Evolutionary conservation across 2,797 vertebrate genomes (phyloP).

Genomic region (Spinus pinus): DNA sequence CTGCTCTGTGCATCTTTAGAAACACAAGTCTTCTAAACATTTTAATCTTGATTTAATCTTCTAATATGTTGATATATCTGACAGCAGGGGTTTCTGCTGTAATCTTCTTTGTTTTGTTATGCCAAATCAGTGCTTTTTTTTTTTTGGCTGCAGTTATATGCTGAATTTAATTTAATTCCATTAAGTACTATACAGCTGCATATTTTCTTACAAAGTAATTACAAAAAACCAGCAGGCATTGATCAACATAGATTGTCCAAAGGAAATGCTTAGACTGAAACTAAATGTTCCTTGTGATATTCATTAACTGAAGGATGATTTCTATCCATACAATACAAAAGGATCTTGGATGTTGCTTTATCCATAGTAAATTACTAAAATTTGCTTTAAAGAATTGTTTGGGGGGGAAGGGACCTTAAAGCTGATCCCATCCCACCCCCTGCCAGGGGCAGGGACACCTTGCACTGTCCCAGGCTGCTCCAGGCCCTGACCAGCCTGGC

Average conservation of each 20-base stretch:
- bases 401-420: neutral
- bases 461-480: rapidly evolving
- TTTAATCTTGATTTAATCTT: constrained; percentile 36
- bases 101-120: constrained; percentile 33
- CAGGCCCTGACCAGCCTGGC: neutral
- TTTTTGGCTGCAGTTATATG: neutral
- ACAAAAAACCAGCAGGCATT: constrained; percentile 16
- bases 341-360: neutral
- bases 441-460: neutral
- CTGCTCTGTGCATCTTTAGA: neutral
- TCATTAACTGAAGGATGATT: neutral
- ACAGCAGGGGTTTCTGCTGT: constrained; percentile 19
- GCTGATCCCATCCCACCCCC: neutral
- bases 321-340: neutral
- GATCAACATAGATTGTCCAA: constrained; percentile 27
- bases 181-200: neutral
- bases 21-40: neutral
- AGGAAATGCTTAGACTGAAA: constrained; percentile 8
- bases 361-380: neutral
- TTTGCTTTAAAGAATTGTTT: neutral
- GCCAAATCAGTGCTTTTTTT: neutral
- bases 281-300: neutral
- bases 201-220: constrained; percentile 43
- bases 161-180: constrained; percentile 35
- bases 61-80: constrained; percentile 10